These are phyloP conservation scores for Hypercompe scribonia DNA, from an alignment of 2,888 invertebrate species.

Conservation along the genomic window DNA sequence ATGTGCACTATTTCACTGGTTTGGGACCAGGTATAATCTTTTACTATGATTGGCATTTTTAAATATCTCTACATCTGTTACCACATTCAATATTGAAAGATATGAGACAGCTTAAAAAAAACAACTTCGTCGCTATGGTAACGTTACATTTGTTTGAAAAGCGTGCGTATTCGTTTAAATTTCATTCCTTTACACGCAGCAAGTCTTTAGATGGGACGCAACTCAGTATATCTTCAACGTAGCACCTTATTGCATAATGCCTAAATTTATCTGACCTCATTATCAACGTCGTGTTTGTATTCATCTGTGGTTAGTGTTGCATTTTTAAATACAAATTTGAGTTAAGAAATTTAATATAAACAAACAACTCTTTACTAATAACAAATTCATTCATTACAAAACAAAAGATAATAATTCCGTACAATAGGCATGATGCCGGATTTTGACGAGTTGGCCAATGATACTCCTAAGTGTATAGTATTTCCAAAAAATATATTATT, in stretches of 20 bases:
- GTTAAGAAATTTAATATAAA: neutral
- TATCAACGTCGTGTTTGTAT: neutral
- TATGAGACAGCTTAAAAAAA: slow-evolving; percentile 9
- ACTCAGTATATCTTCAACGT: neutral
- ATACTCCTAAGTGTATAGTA: no score
- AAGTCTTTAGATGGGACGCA: neutral
- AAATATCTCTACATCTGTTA: neutral
- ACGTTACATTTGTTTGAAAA: slow-evolving; percentile 31
- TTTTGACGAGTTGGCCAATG: no score
- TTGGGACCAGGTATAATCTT: slow-evolving; percentile 92
- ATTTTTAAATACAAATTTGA: neutral
- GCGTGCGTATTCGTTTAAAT: slow-evolving; percentile 12
- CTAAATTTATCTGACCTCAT: slow-evolving; percentile 8
- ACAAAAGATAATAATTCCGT: neutral
- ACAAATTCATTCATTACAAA: neutral
- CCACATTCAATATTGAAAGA: neutral
- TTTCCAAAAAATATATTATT: no score
- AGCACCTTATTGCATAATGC: neutral
- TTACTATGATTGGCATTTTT: slow-evolving; percentile 90
- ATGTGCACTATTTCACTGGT: slow-evolving; percentile 87
- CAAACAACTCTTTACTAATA: neutral
- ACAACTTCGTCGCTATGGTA: slow-evolving; percentile 37
- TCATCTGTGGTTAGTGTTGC: neutral
- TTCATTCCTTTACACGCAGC: slow-evolving; percentile 21
- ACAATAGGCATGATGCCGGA: no score